phyloP scores from a whole-genome alignment of 1,140 invertebrate species.

The Drosophila quadrilineata region DNA sequence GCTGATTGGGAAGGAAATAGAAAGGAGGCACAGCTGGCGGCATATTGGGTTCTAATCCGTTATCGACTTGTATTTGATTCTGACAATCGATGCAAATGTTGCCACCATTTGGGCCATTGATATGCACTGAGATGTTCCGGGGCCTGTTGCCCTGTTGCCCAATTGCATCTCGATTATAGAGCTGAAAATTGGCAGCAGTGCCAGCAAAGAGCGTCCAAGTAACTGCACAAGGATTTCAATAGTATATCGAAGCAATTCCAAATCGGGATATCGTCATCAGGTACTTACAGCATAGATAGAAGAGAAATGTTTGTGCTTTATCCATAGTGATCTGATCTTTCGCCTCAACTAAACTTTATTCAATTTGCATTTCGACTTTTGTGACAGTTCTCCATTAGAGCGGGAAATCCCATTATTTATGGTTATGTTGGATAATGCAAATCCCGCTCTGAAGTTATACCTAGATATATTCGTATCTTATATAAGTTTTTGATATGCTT shows the following conservation, averaged over 20 bases:
- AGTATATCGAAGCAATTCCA: too few relatives aligned
- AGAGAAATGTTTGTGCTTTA: too few relatives aligned
- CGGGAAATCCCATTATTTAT: background rate
- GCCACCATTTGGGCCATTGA: background rate
- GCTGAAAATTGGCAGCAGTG: background rate
- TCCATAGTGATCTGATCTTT: too few relatives aligned
- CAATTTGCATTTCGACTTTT: too few relatives aligned
- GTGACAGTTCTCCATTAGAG: too few relatives aligned
- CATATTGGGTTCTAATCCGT: background rate
- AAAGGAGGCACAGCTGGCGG: background rate
- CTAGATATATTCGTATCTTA: background rate
- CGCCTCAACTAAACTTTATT: too few relatives aligned
- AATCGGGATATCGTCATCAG: too few relatives aligned
- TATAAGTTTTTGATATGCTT: background rate
- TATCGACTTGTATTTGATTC: constrained; percentile 3
- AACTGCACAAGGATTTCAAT: background rate
- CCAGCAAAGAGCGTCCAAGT: background rate
- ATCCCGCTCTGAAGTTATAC: background rate
- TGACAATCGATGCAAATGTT: constrained; percentile 4
- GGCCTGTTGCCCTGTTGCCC: background rate
- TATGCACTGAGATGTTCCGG: background rate
- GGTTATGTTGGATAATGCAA: background rate
- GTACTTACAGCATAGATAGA: background rate
- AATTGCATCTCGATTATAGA: constrained; percentile 1
- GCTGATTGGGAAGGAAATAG: too few relatives aligned